phyloP scores from a whole-genome alignment of 2,888 invertebrate genomes.

The Lasius fuliginosus region DNA sequence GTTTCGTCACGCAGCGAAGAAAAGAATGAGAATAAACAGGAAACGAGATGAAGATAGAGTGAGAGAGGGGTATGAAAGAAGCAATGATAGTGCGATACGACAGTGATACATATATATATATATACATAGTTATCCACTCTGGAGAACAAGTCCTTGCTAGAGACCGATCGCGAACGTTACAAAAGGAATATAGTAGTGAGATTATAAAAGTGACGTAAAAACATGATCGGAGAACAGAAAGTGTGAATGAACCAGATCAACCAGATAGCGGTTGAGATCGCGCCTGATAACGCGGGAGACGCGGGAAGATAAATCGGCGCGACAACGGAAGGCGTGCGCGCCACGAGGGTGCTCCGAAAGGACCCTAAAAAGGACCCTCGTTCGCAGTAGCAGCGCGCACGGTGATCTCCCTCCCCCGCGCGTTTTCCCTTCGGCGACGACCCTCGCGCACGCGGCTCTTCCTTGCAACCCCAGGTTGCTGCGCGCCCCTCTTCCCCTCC shows the following conservation, averaged over 20 bases:
- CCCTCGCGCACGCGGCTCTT: constrained; percentile 68
- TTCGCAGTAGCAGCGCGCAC: constrained; percentile 68
- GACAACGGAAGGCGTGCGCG: constrained; percentile 63
- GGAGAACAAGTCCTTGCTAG: not conserved
- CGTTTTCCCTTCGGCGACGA: constrained; percentile 50
- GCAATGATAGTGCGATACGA: not conserved
- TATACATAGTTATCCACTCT: not conserved
- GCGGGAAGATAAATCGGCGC: constrained; percentile 36
- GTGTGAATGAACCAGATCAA: constrained; percentile 46
- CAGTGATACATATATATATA: not conserved
- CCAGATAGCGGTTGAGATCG: constrained; percentile 64
- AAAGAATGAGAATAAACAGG: not conserved
- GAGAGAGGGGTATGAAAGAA: not conserved
- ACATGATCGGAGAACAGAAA: constrained; percentile 1
- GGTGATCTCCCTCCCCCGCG: constrained; percentile 77
- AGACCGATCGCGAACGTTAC: not conserved
- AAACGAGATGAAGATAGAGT: not conserved
- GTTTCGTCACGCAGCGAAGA: not conserved
- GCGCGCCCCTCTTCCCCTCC: constrained; percentile 13
- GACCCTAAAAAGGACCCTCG: constrained; percentile 82
- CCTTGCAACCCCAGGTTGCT: constrained; percentile 71
- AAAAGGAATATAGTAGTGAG: not conserved
- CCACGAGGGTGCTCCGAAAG: constrained; percentile 74
- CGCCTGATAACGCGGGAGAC: constrained; percentile 63
- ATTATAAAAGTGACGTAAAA: not conserved